Conservation (phyloP, 2,888 invertebrate species). For the Antitype chi region DNA sequence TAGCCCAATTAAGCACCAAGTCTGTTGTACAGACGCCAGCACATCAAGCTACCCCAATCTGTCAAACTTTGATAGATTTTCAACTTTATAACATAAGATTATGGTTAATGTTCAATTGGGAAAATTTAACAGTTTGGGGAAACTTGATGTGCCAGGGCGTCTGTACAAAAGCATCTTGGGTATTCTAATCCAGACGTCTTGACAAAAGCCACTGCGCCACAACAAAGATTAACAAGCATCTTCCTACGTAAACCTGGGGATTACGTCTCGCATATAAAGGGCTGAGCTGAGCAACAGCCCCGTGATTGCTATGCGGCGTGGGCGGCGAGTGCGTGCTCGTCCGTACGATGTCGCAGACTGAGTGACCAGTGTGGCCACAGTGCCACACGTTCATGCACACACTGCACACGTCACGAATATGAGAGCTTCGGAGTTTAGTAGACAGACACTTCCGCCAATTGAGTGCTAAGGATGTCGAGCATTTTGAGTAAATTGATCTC, state of each 20-base stretch:
- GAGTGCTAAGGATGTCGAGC: conserved; percentile 40
- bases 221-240: conserved; percentile 41
- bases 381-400: conserved; percentile 27
- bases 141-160: too few species aligned
- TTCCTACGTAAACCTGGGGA: conserved; percentile 36
- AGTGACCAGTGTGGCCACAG: too few species aligned
- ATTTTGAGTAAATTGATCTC: conserved; percentile 39
- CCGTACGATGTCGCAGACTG: conserved; percentile 34
- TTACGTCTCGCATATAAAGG: conserved; percentile 49
- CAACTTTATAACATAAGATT: too few species aligned
- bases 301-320: conserved; percentile 56
- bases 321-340: conserved; percentile 25
- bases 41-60: too few species aligned
- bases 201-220: conserved; percentile 11
- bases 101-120: too few species aligned
- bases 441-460: conserved; percentile 49
- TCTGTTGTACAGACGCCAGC: too few species aligned
- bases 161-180: neutral
- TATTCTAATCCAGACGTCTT: conserved; percentile 8
- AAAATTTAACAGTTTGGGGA: too few species aligned
- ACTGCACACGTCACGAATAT: conserved; percentile 35
- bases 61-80: too few species aligned
- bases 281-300: conserved; percentile 8
- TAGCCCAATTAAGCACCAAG: neutral
- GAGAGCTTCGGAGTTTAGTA: conserved; percentile 35